phyloP scores from a whole-genome alignment of 2,797 vertebrate species.

The Peromyscus eremicus region DNA sequence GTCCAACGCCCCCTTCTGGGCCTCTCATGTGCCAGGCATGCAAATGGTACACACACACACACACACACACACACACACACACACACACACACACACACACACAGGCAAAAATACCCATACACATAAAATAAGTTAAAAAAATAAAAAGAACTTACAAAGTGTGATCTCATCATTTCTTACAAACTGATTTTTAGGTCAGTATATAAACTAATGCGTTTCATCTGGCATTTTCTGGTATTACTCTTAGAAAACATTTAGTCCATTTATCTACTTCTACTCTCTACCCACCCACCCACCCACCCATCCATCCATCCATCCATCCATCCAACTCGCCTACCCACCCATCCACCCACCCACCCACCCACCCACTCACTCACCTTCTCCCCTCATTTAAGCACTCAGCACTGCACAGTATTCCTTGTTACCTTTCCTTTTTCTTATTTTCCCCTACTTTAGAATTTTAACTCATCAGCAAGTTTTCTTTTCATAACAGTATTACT shows the following conservation, averaged over 20 bases:
- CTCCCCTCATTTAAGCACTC: not conserved
- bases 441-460: slow-evolving; percentile 1
- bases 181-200: not conserved
- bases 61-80: not conserved
- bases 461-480: slow-evolving; percentile 23
- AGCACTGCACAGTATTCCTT: not conserved
- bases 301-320: too few relatives aligned
- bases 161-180: not conserved
- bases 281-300: too few relatives aligned
- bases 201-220: not conserved
- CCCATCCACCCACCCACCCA: too few relatives aligned
- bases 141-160: slow-evolving; percentile 45
- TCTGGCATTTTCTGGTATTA: not conserved
- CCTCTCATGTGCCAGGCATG: not conserved
- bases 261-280: not conserved
- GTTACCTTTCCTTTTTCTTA: not conserved
- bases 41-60: not conserved
- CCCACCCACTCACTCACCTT: not conserved
- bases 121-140: too few relatives aligned
- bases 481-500: slow-evolving; percentile 18
- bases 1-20: not conserved
- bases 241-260: not conserved
- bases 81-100: not conserved
- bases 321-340: too few relatives aligned
- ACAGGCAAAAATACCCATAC: not conserved